Evolutionary conservation across 2,888 invertebrate species (phyloP).

Genomic region (Willowsia nigromaculata): DNA sequence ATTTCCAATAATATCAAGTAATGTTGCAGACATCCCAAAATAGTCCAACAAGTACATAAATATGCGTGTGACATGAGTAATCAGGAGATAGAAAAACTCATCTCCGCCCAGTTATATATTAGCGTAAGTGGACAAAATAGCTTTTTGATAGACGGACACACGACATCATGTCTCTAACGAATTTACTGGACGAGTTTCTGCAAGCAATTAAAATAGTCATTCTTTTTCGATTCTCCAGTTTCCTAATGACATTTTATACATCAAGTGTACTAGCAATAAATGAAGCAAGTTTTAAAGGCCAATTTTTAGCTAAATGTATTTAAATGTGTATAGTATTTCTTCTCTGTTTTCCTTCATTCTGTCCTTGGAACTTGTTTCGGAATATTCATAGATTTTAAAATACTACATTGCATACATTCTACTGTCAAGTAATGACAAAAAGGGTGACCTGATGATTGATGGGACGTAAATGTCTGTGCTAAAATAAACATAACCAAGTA

Average conservation of each 20-base stretch:
- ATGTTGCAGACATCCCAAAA: slow-evolving; percentile 12
- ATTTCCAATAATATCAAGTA: slow-evolving; percentile 50
- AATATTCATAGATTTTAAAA: slow-evolving; percentile 25
- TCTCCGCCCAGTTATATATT: slow-evolving; percentile 42
- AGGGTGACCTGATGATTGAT: slow-evolving; percentile 39
- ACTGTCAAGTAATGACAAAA: slow-evolving; percentile 39
- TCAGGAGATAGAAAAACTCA: background rate
- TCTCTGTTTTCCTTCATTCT: background rate
- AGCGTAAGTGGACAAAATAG: slow-evolving; percentile 10
- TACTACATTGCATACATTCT: background rate
- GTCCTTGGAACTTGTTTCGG: slow-evolving; percentile 14
- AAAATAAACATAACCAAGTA: background rate
- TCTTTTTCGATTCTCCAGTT: background rate
- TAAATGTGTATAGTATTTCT: background rate
- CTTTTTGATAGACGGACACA: slow-evolving; percentile 17
- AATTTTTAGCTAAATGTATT: background rate
- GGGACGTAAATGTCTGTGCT: background rate
- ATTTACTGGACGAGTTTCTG: slow-evolving; percentile 2
- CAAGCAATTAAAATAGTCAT: background rate
- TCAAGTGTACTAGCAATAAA: background rate
- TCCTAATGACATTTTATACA: background rate
- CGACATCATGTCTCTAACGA: background rate
- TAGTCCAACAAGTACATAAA: background rate
- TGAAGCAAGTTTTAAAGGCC: background rate
- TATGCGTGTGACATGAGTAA: background rate